These are phyloP conservation scores for Gouania willdenowi DNA, from an alignment of 2,797 vertebrate genomes.

Conservation along the genomic window DNA sequence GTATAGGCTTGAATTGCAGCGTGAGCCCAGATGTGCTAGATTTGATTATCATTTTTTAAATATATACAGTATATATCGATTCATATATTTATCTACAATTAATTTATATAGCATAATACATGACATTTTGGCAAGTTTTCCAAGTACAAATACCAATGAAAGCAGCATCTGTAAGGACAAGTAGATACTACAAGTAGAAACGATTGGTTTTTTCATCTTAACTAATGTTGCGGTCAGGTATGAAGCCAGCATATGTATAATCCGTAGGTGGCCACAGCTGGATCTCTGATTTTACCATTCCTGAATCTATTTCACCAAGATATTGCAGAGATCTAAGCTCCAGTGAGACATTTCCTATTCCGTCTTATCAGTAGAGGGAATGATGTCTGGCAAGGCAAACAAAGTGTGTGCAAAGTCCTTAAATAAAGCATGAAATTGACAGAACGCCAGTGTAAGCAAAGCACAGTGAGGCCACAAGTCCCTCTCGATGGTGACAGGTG, in stretches of 20 bases:
- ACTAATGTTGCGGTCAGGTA: constrained; percentile 44
- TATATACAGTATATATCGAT: too few species aligned
- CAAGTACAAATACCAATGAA: too few species aligned
- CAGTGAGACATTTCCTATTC: constrained; percentile 71
- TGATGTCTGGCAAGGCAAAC: constrained; percentile 74
- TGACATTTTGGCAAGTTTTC: too few species aligned
- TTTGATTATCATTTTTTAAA: too few species aligned
- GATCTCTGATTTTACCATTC: constrained; percentile 56
- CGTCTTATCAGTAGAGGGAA: constrained; percentile 69
- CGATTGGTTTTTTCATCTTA: constrained; percentile 31
- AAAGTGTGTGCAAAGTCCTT: constrained; percentile 68
- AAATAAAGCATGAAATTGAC: constrained; percentile 78
- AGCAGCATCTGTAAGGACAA: too few species aligned
- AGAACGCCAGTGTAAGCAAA: constrained; percentile 54
- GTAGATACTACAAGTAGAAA: constrained; percentile 9
- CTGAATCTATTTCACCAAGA: constrained; percentile 68
- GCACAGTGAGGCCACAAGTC: constrained; percentile 21
- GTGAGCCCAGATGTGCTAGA: too few species aligned
- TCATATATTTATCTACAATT: too few species aligned
- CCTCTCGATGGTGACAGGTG: constrained; percentile 35
- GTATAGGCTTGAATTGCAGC: too few species aligned
- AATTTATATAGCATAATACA: too few species aligned
- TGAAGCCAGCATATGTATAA: constrained; percentile 46
- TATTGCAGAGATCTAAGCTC: constrained; percentile 69
- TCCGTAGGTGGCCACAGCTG: constrained; percentile 67